Conservation (phyloP, 2,113 vertebrate genomes). For the Aleadryas rufinucha region DNA sequence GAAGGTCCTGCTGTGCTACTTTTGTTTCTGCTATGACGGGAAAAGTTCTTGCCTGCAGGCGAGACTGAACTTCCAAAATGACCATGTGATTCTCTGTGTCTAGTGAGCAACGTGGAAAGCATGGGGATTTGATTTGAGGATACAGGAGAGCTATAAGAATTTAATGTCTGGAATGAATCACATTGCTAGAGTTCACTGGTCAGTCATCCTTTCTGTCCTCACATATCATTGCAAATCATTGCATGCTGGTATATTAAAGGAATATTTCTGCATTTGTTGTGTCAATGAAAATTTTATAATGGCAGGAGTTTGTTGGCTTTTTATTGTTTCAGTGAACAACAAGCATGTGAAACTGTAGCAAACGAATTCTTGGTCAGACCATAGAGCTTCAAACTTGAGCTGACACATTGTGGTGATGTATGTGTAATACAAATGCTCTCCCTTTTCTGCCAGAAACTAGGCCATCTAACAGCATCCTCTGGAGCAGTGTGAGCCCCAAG, state of each 20-base stretch:
- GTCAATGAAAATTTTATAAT: not conserved
- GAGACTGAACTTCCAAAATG: conserved; percentile 28
- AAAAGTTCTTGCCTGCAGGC: conserved; percentile 45
- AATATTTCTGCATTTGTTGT: not conserved
- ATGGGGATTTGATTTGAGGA: conserved; percentile 1
- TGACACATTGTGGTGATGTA: not conserved
- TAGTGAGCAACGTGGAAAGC: conserved; percentile 34
- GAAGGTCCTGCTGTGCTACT: conserved; percentile 30
- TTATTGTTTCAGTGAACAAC: not conserved
- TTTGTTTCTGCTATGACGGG: not conserved
- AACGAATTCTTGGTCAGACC: accelerated
- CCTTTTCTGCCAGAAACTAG: not conserved
- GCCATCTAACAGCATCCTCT: not conserved
- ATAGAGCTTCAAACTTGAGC: not conserved
- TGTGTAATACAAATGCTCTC: not conserved
- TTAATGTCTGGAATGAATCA: conserved; percentile 25
- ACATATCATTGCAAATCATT: not conserved
- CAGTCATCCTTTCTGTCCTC: not conserved
- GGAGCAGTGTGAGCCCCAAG: not conserved
- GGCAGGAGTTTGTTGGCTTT: not conserved
- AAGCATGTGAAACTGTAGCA: not conserved
- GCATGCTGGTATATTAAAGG: not conserved
- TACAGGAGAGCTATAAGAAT: not conserved
- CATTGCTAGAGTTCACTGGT: not conserved
- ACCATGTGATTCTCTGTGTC: conserved; percentile 12